Evolutionary conservation across 2,113 vertebrate genomes (phyloP).

Genomic region (Misgurnus mizolepis): DNA sequence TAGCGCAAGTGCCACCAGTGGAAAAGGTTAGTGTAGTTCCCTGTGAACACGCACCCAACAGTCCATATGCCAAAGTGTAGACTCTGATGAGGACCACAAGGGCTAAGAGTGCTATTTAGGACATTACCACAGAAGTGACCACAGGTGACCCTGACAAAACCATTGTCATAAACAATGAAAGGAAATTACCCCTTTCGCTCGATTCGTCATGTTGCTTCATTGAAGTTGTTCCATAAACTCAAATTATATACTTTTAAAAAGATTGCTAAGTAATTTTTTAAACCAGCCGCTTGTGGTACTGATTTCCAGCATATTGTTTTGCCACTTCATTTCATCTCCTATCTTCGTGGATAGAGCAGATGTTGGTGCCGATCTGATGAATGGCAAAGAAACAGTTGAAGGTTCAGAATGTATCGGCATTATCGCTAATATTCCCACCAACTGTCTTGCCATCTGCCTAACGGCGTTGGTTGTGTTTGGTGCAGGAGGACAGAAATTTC

Average conservation of each 20-base stretch:
- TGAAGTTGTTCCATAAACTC: background rate
- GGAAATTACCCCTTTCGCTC: background rate
- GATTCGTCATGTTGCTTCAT: background rate
- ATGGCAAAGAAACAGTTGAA: slow-evolving; percentile 38
- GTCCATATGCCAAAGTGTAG: no score
- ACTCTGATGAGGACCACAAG: no score
- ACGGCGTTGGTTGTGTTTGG: slow-evolving; percentile 16
- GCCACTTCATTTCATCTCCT: slow-evolving; percentile 25
- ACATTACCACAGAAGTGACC: background rate
- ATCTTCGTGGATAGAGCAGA: background rate
- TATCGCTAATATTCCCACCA: slow-evolving; percentile 69
- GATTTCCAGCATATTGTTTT: slow-evolving; percentile 46
- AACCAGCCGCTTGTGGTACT: slow-evolving; percentile 6
- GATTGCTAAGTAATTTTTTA: background rate
- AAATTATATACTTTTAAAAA: background rate
- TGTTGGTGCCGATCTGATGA: slow-evolving; percentile 24
- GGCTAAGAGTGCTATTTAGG: no score
- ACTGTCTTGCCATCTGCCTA: slow-evolving; percentile 72
- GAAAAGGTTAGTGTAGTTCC: no score
- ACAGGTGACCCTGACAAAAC: slow-evolving; percentile 6
- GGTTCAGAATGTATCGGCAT: slow-evolving; percentile 55
- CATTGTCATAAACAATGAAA: slow-evolving; percentile 17
- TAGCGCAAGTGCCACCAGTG: no score
- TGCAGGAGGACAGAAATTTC: slow-evolving; percentile 32
- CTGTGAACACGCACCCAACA: no score